phyloP scores from a whole-genome alignment of 2,113 vertebrate genomes.

The Dolichotis patagonum region DNA sequence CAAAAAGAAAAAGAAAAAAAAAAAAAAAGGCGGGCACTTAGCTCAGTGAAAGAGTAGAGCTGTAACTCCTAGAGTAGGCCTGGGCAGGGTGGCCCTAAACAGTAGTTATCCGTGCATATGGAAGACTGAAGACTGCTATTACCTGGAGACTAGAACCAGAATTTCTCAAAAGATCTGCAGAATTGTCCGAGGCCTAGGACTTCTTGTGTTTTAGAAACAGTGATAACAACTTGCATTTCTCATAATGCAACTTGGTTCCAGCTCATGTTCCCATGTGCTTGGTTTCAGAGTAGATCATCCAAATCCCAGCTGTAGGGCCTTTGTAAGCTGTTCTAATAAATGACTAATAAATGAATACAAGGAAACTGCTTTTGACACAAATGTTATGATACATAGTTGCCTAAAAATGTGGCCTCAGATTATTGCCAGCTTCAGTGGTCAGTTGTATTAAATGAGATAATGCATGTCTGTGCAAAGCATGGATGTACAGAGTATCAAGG shows the following conservation, averaged over 20 bases:
- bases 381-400: background rate
- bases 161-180: background rate
- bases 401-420: background rate
- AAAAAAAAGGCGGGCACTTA: background rate
- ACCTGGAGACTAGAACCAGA: background rate
- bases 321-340: too few species aligned
- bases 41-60: background rate
- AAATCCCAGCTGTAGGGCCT: too few species aligned
- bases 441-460: background rate
- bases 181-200: background rate
- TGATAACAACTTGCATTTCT: background rate
- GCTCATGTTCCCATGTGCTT: background rate
- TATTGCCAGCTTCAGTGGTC: background rate
- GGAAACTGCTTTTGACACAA: background rate
- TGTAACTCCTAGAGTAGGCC: background rate
- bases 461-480: background rate
- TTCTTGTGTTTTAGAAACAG: background rate
- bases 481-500: background rate
- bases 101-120: background rate
- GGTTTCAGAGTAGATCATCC: background rate
- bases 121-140: background rate
- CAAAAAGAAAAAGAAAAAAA: background rate
- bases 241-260: background rate
- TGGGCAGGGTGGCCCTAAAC: too few species aligned
- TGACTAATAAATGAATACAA: background rate